Conservation (phyloP, 2,113 vertebrate species). For the Meriones unguiculatus region DNA sequence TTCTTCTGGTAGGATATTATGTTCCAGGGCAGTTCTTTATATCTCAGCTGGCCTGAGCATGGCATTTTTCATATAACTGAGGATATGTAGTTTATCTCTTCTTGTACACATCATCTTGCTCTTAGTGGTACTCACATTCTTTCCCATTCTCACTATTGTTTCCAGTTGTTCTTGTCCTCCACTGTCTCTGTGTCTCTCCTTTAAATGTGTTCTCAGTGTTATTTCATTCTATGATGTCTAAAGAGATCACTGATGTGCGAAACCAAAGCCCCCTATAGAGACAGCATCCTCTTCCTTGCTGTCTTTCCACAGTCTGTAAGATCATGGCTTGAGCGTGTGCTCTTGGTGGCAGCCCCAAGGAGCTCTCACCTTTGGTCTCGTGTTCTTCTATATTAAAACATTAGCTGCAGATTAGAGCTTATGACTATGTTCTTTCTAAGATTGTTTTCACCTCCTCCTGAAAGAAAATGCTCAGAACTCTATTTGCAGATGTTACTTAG, state of each 20-base stretch:
- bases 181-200: neutral
- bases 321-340: neutral
- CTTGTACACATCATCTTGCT: neutral
- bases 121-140: neutral
- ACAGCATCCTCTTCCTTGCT: neutral
- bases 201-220: neutral
- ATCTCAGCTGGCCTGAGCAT: neutral
- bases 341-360: accelerated
- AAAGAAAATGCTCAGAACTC: neutral
- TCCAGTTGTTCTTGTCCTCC: neutral
- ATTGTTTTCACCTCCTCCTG: neutral
- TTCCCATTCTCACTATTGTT: neutral
- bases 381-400: neutral
- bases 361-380: accelerated
- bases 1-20: neutral
- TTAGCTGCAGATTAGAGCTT: neutral
- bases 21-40: neutral
- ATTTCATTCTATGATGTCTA: neutral
- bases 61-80: neutral
- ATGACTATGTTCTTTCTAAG: neutral
- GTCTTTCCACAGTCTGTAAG: neutral
- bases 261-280: neutral
- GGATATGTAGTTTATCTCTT: neutral
- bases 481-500: neutral
- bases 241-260: neutral